phyloP scores from a whole-genome alignment of 2,888 invertebrate species.

The Leptopterna dolabrata region DNA sequence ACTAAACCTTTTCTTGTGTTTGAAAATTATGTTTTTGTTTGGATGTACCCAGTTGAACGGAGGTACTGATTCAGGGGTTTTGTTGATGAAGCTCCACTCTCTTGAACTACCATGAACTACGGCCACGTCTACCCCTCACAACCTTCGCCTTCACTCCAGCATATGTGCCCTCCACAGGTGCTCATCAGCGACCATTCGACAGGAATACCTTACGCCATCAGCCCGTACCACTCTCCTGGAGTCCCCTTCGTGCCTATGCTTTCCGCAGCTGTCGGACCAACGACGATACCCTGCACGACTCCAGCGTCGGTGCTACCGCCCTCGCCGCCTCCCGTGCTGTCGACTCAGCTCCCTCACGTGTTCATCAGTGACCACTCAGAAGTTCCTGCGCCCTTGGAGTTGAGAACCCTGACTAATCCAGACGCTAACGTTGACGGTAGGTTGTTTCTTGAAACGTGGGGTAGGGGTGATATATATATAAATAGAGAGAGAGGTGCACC shows the following conservation, averaged over 20 bases:
- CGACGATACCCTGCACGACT: conserved; percentile 28
- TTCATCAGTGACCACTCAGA: conserved; percentile 40
- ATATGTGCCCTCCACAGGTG: not conserved
- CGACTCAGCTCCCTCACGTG: conserved; percentile 25
- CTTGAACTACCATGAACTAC: not conserved
- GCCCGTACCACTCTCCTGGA: not conserved
- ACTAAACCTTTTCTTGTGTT: no score
- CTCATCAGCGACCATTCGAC: conserved; percentile 6
- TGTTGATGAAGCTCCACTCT: no score
- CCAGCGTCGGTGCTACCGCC: conserved; percentile 35
- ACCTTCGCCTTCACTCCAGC: no score
- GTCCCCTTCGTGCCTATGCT: not conserved
- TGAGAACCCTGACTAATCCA: not conserved
- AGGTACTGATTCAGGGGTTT: no score
- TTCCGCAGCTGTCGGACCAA: not conserved
- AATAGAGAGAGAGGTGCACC: no score
- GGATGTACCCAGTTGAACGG: no score
- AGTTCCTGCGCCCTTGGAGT: not conserved
- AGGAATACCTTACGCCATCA: not conserved
- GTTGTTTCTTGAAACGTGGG: not conserved
- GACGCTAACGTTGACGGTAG: not conserved
- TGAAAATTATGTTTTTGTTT: no score
- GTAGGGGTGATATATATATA: no score
- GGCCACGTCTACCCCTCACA: not conserved
- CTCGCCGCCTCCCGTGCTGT: not conserved